Conservation (phyloP, 2,797 vertebrate genomes). For the Holocentrus rufus region DNA sequence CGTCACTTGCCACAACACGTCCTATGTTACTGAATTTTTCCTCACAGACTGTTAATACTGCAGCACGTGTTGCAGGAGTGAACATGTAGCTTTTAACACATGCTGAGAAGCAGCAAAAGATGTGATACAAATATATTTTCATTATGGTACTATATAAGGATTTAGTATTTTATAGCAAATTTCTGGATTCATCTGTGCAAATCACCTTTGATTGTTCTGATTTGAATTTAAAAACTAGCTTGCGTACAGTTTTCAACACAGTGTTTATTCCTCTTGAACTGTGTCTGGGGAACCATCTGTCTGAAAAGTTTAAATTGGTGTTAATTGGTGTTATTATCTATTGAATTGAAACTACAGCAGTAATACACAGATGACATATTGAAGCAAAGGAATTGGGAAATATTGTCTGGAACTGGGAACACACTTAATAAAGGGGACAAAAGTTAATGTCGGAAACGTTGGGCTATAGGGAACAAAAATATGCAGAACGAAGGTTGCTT, state of each 20-base stretch:
- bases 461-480: background rate
- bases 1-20: background rate
- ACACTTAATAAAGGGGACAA: background rate
- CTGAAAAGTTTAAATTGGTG: background rate
- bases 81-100: too few species aligned
- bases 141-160: background rate
- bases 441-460: constrained; percentile 1
- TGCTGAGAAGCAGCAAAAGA: background rate
- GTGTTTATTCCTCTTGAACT: constrained; percentile 6
- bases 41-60: background rate
- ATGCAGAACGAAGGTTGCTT: constrained; percentile 17
- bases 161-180: background rate
- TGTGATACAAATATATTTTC: background rate
- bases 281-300: background rate
- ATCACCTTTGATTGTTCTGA: background rate
- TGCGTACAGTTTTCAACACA: constrained; percentile 11
- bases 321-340: constrained; percentile 1
- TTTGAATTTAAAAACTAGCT: constrained; percentile 4
- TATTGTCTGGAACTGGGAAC: background rate
- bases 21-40: background rate
- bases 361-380: constrained; percentile 7
- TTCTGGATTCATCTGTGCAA: constrained; percentile 2
- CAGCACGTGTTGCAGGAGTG: background rate
- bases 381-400: constrained; percentile 4
- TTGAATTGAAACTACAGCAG: constrained; percentile 6